Evolutionary conservation across 2,888 invertebrate genomes (phyloP).

Genomic region (Ommatoiulus sabulosus): DNA sequence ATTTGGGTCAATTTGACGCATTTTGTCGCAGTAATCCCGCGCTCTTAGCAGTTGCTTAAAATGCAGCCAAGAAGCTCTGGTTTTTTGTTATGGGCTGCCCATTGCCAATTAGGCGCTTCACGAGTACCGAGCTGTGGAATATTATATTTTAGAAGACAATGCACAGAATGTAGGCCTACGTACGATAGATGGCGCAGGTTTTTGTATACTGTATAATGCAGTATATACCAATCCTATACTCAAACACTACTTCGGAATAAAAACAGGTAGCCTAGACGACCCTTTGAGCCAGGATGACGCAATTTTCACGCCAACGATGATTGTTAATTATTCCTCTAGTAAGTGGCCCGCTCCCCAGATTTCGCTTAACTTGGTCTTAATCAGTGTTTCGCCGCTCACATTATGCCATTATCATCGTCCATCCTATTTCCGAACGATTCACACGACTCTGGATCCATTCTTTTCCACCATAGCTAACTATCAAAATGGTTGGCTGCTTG

Average conservation of each 20-base stretch:
- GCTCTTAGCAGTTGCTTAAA: background rate
- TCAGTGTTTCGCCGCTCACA: conserved; percentile 5
- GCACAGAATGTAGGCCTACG: no score
- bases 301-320: background rate
- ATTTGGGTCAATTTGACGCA: background rate
- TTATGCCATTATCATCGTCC: conserved; percentile 43
- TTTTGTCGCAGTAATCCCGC: background rate
- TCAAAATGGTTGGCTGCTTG: conserved; percentile 22
- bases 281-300: background rate
- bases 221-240: background rate
- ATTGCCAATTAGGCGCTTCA: no score
- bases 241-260: background rate
- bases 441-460: conserved; percentile 4
- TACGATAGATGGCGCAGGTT: no score
- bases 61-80: background rate
- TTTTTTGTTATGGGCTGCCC: background rate
- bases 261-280: no score
- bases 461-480: background rate
- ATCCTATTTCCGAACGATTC: conserved; percentile 36
- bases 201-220: no score
- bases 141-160: no score
- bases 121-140: no score
- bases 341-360: background rate
- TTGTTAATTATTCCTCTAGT: background rate
- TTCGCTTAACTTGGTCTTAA: background rate